Evolutionary conservation across 2,888 invertebrate species (phyloP), one percentile per base, ranked within the genome.

Genomic region (Drosophila kuntzei): DNA sequence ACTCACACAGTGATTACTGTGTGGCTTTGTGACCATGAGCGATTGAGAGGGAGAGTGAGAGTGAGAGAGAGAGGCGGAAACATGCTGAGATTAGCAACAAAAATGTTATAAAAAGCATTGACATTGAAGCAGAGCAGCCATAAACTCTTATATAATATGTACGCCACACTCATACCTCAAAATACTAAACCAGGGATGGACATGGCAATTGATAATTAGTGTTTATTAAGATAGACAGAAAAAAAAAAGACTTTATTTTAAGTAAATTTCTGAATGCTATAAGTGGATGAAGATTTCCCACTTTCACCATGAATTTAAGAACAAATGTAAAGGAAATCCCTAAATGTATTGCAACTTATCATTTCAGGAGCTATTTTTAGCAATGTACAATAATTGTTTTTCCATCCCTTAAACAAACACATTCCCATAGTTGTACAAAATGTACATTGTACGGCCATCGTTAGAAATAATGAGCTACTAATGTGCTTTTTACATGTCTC

Each of bases 401-500:
- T 25, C 3, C 55, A 62, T 11, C 63, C 71, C 71, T 71, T 16
- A 63, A 61, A 20, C 39, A 41, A 65, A 32, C 29, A 43, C 34
- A 37, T 49, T 34, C 27, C 58, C 73, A 39, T 62, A 29, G 53
- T 50, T 49, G 41, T 61, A 49, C 37, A 27, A 16, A 53, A 22
- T 34, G 66, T 50, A 36, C 47, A 79, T 58, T 59, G 66, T 62
- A 49, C 63, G 51, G 62, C 41, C 62, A 63, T 57, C 67, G 65
- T 66, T 63, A 47, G 54, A 51, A 64, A 71, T 76, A 87, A 80
- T 80, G 75, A 82, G 70, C 76, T 82, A 75, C 74, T 85, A 85
- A 87, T 87, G 76, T 76, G 62, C 65, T 75, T 72, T 79, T 80
- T 72, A 79, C 80, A 80, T 85, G 80, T 62, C 27, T 41, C 60